Percentiles rank a stretch among this genome's conserved stretches.
These are phyloP conservation scores for Bovichtus variegatus DNA, from an alignment of 2,797 vertebrate species.

Conservation along the genomic window DNA sequence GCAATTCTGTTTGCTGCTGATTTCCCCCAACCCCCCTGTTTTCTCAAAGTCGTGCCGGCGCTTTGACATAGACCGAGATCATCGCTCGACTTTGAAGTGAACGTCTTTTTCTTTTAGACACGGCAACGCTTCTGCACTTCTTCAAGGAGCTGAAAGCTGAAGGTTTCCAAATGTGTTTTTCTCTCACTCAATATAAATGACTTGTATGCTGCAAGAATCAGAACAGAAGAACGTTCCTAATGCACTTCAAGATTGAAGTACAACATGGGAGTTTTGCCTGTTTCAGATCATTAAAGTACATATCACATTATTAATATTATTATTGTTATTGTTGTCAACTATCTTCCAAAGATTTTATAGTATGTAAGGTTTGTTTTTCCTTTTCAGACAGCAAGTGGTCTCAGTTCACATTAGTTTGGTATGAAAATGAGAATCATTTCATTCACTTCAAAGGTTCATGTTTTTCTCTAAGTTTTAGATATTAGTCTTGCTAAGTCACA, in stretches of 20 bases:
- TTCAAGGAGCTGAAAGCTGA: slow-evolving; percentile 51
- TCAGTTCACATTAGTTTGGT: neutral
- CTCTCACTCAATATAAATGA: slow-evolving; percentile 47
- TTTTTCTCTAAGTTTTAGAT: neutral
- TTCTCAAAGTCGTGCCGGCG: slow-evolving; percentile 40
- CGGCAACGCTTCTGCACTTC: slow-evolving; percentile 35
- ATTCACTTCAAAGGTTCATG: neutral
- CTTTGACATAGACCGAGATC: slow-evolving; percentile 62
- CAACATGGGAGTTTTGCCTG: neutral
- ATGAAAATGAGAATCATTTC: neutral
- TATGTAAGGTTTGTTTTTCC: neutral
- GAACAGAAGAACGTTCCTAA: slow-evolving; percentile 26
- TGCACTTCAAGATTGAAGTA: slow-evolving; percentile 35
- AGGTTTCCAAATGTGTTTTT: slow-evolving; percentile 50
- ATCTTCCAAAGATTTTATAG: neutral
- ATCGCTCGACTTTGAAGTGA: slow-evolving; percentile 53
- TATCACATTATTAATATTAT: slow-evolving; percentile 4
- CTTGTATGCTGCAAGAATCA: slow-evolving; percentile 9
- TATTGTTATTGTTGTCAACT: too few species aligned
- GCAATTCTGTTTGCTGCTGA: slow-evolving; percentile 47
- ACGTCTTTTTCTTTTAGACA: slow-evolving; percentile 47
- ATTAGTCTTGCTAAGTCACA: neutral
- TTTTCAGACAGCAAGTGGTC: neutral
- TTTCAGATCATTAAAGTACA: slow-evolving; percentile 25
- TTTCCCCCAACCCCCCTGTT: neutral